These are phyloP conservation scores for Pycnonotus jocosus DNA, from an alignment of 2,113 vertebrate genomes.

Conservation along the genomic window DNA sequence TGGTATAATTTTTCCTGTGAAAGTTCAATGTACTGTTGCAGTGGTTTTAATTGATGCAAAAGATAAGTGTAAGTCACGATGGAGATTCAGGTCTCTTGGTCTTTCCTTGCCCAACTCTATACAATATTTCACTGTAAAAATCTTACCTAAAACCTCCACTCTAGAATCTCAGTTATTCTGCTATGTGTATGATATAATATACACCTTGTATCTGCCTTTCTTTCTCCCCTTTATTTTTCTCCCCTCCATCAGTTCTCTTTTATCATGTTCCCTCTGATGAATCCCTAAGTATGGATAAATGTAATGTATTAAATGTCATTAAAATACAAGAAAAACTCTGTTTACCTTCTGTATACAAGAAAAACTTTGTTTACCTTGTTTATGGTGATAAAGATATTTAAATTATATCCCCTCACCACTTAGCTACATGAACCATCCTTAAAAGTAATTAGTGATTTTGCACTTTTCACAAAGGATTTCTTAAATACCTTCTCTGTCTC, in stretches of 20 bases:
- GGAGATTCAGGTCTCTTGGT: not conserved
- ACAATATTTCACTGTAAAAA: not conserved
- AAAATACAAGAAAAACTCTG: not conserved
- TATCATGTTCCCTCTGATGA: not conserved
- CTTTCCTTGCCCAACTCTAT: not conserved
- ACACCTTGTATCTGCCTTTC: not conserved
- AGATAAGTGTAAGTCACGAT: not conserved
- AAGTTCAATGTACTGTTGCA: not conserved
- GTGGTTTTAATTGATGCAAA: not conserved
- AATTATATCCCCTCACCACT: not conserved
- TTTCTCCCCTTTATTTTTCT: not conserved
- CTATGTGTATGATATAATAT: not conserved
- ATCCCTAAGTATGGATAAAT: not conserved
- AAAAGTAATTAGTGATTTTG: not conserved
- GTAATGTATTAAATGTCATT: not conserved
- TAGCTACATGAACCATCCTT: not conserved
- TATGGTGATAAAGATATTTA: not conserved
- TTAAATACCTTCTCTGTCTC: not conserved
- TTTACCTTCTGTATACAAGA: no score
- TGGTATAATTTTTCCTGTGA: not conserved
- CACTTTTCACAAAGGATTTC: not conserved
- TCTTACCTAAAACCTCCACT: not conserved
- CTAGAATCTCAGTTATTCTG: not conserved
- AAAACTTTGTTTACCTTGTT: not conserved
- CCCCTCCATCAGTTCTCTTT: not conserved